Evolutionary conservation across 1,140 invertebrate species (phyloP).

Genomic region (Tetramorium alpestre): DNA sequence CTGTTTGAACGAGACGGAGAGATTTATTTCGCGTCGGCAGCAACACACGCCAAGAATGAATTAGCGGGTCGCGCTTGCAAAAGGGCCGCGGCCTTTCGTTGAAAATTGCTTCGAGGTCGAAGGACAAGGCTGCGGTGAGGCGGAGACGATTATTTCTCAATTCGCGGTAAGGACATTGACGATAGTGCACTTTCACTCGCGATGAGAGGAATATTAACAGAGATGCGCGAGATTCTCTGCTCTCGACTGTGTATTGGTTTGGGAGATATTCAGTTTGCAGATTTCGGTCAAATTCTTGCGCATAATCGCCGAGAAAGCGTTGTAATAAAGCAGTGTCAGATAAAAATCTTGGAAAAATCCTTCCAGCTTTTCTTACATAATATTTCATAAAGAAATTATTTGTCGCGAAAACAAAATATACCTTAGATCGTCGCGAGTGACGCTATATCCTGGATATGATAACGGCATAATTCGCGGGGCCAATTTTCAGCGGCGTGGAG

Average conservation of each 20-base stretch:
- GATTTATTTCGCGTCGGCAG: conserved; percentile 40
- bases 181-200: conserved; percentile 8
- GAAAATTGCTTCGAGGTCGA: conserved; percentile 27
- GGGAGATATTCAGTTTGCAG: not conserved
- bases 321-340: not conserved
- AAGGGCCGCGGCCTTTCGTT: conserved; percentile 17
- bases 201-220: not conserved
- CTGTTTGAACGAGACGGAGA: conserved; percentile 41
- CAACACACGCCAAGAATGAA: conserved; percentile 33
- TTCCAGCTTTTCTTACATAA: not conserved
- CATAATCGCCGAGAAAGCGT: not conserved
- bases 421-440: conserved; percentile 1
- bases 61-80: conserved; percentile 39
- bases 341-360: not conserved
- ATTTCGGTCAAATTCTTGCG: not conserved
- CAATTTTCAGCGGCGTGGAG: conserved; percentile 34
- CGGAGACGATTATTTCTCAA: conserved; percentile 33
- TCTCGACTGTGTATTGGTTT: not conserved
- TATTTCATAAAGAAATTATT: not conserved
- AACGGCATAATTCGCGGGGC: conserved; percentile 48
- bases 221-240: not conserved
- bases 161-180: conserved; percentile 16
- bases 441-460: conserved; percentile 19
- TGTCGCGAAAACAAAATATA: not conserved
- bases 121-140: conserved; percentile 39